Conservation (phyloP, 2,797 vertebrate genomes). For the Amphiprion clarkii region DNA sequence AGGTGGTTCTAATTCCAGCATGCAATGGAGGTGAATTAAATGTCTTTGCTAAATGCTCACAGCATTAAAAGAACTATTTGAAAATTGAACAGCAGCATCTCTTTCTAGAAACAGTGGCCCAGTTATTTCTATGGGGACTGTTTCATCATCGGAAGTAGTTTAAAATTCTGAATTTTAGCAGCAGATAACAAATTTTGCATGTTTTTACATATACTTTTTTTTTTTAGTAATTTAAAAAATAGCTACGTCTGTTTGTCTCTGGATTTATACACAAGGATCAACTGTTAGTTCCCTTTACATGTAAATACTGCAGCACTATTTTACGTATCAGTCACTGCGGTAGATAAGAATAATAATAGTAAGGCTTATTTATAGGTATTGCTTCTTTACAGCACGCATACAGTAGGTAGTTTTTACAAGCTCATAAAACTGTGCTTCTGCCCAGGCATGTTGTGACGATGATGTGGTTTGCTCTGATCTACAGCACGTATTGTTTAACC, state of each 20-base stretch:
- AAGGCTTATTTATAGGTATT: too few relatives aligned
- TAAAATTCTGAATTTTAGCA: constrained; percentile 2
- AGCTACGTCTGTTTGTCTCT: not conserved
- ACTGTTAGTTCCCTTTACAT: too few relatives aligned
- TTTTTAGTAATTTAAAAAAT: not conserved
- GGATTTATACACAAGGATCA: not conserved
- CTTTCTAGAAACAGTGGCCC: constrained; percentile 33
- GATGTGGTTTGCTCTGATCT: constrained; percentile 21
- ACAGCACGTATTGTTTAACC: constrained; percentile 41
- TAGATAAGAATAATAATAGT: not conserved
- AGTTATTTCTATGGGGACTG: constrained; percentile 6
- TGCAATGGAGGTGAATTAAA: constrained; percentile 29
- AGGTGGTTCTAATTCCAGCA: constrained; percentile 22
- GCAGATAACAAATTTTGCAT: not conserved
- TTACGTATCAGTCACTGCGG: not conserved
- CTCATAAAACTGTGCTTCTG: not conserved
- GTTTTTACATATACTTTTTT: not conserved
- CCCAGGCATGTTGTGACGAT: not conserved
- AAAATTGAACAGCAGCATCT: constrained; percentile 38
- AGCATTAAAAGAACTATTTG: constrained; percentile 31
- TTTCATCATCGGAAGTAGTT: constrained; percentile 6
- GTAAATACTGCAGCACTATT: not conserved
- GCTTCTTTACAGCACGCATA: not conserved
- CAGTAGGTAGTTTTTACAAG: constrained; percentile 9
- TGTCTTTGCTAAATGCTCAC: constrained; percentile 28